Evolutionary conservation across 2,797 vertebrate species (phyloP).

Genomic region (Lepus townsendii): DNA sequence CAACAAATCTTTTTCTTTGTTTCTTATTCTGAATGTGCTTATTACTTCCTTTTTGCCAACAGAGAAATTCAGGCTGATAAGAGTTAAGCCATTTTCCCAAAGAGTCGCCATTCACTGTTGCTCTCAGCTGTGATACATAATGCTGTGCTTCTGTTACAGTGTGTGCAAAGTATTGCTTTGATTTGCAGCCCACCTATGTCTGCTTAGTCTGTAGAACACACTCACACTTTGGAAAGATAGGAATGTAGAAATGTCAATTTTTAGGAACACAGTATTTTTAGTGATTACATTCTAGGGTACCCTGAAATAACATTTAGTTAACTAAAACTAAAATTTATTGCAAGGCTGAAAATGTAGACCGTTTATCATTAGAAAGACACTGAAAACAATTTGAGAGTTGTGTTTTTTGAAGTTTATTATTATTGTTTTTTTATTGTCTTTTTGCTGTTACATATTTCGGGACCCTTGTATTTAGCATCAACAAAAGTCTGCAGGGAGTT

Average conservation of each 20-base stretch:
- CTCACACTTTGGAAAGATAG: background rate
- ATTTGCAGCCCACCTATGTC: background rate
- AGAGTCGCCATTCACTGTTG: background rate
- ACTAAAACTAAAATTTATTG: background rate
- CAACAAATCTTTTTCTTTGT: background rate
- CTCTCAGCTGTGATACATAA: background rate
- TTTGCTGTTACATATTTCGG: background rate
- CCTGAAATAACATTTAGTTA: constrained; percentile 35
- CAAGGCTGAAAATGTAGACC: background rate
- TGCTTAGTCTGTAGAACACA: background rate
- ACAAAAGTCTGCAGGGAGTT: background rate
- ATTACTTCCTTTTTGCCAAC: background rate
- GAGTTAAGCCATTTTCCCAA: background rate
- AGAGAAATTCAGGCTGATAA: background rate
- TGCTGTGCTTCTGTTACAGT: background rate
- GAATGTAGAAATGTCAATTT: background rate
- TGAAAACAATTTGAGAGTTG: background rate
- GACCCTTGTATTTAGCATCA: background rate
- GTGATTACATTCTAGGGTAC: background rate
- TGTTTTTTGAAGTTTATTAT: background rate
- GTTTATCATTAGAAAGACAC: background rate
- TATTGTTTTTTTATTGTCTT: background rate
- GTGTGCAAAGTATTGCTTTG: background rate
- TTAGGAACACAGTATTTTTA: background rate
- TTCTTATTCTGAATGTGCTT: constrained; percentile 20